Conservation (phyloP, 2,113 vertebrate species). For the Leuciscus idus region DNA sequence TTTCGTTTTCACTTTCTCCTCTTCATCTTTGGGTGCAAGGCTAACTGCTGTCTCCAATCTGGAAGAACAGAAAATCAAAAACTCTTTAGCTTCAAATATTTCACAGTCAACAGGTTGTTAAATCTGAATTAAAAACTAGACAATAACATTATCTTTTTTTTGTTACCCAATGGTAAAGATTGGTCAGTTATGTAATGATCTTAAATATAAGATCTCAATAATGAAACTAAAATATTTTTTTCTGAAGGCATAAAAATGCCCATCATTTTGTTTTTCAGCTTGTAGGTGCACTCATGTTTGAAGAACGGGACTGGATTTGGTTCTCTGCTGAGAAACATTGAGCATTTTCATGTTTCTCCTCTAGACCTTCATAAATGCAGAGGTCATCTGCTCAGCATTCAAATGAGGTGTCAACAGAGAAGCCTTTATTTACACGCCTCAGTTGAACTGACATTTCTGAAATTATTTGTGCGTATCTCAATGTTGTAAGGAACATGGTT, state of each 20-base stretch:
- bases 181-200: neutral
- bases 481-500: conserved; percentile 50
- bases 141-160: neutral
- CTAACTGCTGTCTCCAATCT: conserved; percentile 72
- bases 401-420: conserved; percentile 71
- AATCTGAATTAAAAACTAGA: no score
- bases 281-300: neutral
- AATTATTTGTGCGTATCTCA: conserved; percentile 60
- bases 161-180: neutral
- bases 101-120: neutral
- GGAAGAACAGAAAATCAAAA: neutral
- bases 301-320: neutral
- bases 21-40: conserved; percentile 65
- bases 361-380: conserved; percentile 65
- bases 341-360: conserved; percentile 37
- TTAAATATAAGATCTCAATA: neutral
- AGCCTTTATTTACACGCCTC: conserved; percentile 71
- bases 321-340: neutral
- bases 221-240: neutral
- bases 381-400: conserved; percentile 68
- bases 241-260: neutral
- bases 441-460: conserved; percentile 64
- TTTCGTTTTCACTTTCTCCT: conserved; percentile 67
- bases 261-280: neutral
- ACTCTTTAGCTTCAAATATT: neutral